Conservation (phyloP, 2,888 invertebrate genomes). For the Meta bourneti region DNA sequence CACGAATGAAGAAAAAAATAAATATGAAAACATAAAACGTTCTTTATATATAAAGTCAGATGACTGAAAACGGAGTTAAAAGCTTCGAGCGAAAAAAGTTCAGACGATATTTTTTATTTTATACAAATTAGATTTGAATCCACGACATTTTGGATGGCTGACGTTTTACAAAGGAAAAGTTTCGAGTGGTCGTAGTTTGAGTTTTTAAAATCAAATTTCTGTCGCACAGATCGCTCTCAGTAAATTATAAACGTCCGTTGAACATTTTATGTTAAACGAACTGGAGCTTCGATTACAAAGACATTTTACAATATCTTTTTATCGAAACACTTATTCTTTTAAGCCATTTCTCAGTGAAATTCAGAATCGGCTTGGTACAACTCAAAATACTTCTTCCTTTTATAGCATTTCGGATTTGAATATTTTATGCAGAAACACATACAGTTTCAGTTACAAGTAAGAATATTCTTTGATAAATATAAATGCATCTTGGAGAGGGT, state of each 20-base stretch:
- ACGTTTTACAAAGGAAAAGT: conserved; percentile 30
- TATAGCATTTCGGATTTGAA: too few relatives aligned
- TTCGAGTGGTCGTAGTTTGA: conserved; percentile 25
- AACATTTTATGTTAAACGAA: conserved; percentile 33
- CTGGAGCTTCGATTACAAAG: conserved; percentile 6
- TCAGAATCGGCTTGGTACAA: too few relatives aligned
- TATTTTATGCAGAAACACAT: too few relatives aligned
- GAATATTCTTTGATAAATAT: too few relatives aligned
- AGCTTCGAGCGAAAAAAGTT: conserved; percentile 13
- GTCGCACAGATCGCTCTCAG: conserved; percentile 26
- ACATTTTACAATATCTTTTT: neutral
- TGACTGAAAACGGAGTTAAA: conserved; percentile 6
- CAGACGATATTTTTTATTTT: neutral
- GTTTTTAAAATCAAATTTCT: conserved; percentile 56
- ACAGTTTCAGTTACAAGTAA: too few relatives aligned
- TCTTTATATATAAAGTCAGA: conserved; percentile 32
- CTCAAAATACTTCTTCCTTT: too few relatives aligned
- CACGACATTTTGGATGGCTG: conserved; percentile 45
- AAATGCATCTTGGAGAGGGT: too few relatives aligned
- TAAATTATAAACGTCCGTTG: conserved; percentile 47
- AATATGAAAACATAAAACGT: conserved; percentile 16
- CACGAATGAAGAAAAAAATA: conserved; percentile 3
- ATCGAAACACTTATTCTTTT: neutral
- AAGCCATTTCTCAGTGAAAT: neutral
- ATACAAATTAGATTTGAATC: conserved; percentile 60